phyloP scores from a whole-genome alignment of 30 jellyfish, hydroid and myxozoan species.

The Sanderia malayensis region DNA sequence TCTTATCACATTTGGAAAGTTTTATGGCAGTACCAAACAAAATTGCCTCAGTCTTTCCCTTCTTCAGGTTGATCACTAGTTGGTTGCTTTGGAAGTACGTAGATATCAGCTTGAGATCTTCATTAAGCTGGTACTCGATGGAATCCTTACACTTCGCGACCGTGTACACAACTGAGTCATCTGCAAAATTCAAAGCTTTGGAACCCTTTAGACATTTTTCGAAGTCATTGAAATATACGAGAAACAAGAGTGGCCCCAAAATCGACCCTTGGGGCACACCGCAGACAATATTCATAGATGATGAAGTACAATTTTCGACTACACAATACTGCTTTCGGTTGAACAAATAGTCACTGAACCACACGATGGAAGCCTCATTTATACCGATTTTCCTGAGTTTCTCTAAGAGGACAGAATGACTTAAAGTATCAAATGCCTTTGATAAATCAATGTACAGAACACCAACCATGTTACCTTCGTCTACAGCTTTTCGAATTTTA shows the following conservation, averaged over 20 bases:
- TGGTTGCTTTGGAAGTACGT: slow-evolving; percentile 22
- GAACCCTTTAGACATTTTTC: slow-evolving; percentile 20
- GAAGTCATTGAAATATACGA: slow-evolving; percentile 22
- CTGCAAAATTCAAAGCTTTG: slow-evolving; percentile 22
- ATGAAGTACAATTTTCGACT: slow-evolving; percentile 22
- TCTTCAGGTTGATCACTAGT: slow-evolving; percentile 7
- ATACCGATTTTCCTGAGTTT: slow-evolving; percentile 18
- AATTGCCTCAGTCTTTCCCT: slow-evolving; percentile 4
- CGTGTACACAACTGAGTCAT: slow-evolving; percentile 33
- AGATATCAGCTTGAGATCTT: slow-evolving; percentile 3
- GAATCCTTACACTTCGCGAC: slow-evolving; percentile 14
- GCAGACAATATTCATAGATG: slow-evolving; percentile 12
- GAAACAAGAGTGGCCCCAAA: slow-evolving; percentile 33
- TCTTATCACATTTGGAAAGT: slow-evolving; percentile 16
- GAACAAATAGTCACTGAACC: slow-evolving; percentile 28
- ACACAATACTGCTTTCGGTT: slow-evolving; percentile 22
- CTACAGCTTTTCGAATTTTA: slow-evolving; percentile 11
- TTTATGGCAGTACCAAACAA: slow-evolving; percentile 22
- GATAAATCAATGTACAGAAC: neutral
- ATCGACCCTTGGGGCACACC: slow-evolving; percentile 35
- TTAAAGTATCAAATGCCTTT: slow-evolving; percentile 16
- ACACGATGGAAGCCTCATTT: slow-evolving; percentile 23
- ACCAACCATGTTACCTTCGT: slow-evolving; percentile 4
- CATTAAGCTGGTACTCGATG: slow-evolving; percentile 28
- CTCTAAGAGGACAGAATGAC: slow-evolving; percentile 19